phyloP scores from a whole-genome alignment of 1,140 invertebrate species.

The Heliothis subflexa region DNA sequence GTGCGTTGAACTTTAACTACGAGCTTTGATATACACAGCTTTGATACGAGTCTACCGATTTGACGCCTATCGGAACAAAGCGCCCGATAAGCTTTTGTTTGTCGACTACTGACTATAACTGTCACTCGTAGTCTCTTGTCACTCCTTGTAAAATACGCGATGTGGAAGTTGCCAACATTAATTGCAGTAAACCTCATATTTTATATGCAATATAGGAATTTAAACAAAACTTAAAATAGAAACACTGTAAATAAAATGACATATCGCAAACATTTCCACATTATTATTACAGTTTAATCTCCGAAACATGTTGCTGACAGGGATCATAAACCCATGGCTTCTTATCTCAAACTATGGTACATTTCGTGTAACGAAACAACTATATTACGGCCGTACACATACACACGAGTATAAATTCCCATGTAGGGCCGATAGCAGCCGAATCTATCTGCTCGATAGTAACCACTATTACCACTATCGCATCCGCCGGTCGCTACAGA shows the following conservation, averaged over 20 bases:
- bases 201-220: slow-evolving; percentile 12
- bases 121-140: slow-evolving; percentile 9
- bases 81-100: slow-evolving; percentile 44
- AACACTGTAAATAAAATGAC: slow-evolving; percentile 34
- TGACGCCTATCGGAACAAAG: slow-evolving; percentile 44
- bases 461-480: slow-evolving; percentile 74
- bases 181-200: not conserved
- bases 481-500: slow-evolving; percentile 62
- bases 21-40: slow-evolving; percentile 61
- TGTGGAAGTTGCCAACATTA: not conserved
- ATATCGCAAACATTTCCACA: slow-evolving; percentile 27
- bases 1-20: slow-evolving; percentile 83
- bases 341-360: slow-evolving; percentile 44
- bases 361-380: slow-evolving; percentile 42
- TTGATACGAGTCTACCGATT: slow-evolving; percentile 49
- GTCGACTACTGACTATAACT: slow-evolving; percentile 28
- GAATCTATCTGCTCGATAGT: slow-evolving; percentile 69
- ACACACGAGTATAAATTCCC: slow-evolving; percentile 62
- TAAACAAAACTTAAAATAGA: slow-evolving; percentile 4
- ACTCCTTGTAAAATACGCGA: not conserved
- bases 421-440: slow-evolving; percentile 66
- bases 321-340: slow-evolving; percentile 45
- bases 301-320: slow-evolving; percentile 37
- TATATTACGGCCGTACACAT: slow-evolving; percentile 40
- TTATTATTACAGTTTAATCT: slow-evolving; percentile 49